Evolutionary conservation across 2,888 invertebrate species (phyloP).

Genomic region (Calameuta idolon): DNA sequence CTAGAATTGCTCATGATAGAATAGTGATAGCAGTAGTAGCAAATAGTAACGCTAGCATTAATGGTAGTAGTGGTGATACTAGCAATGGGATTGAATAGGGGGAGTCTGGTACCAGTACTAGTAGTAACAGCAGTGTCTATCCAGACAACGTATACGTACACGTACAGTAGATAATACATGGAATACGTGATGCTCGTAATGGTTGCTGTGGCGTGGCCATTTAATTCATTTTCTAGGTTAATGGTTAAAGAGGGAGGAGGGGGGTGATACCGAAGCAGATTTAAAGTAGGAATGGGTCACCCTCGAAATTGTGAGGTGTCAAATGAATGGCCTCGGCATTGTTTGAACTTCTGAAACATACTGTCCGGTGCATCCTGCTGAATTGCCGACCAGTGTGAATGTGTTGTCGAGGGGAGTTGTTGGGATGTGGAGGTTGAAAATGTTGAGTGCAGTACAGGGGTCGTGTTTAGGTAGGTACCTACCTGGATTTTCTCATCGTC

Average conservation of each 20-base stretch:
- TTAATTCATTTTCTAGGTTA: slow-evolving; percentile 13
- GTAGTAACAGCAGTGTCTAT: background rate
- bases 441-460: background rate
- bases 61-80: background rate
- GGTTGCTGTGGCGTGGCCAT: background rate
- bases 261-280: background rate
- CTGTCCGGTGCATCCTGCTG: slow-evolving; percentile 17
- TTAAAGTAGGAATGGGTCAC: background rate
- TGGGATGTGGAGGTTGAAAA: background rate
- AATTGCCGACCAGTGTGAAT: slow-evolving; percentile 17
- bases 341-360: slow-evolving; percentile 30
- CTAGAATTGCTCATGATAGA: background rate
- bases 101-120: background rate
- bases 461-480: background rate
- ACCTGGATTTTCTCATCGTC: background rate
- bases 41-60: background rate
- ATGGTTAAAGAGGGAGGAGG: slow-evolving; percentile 7
- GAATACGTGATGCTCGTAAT: background rate
- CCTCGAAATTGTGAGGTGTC: background rate
- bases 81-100: background rate
- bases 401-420: background rate
- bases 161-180: background rate
- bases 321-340: slow-evolving; percentile 14
- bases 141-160: background rate
- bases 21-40: background rate